phyloP scores from a whole-genome alignment of 2,113 vertebrate genomes.

The Eurypyga helias region DNA sequence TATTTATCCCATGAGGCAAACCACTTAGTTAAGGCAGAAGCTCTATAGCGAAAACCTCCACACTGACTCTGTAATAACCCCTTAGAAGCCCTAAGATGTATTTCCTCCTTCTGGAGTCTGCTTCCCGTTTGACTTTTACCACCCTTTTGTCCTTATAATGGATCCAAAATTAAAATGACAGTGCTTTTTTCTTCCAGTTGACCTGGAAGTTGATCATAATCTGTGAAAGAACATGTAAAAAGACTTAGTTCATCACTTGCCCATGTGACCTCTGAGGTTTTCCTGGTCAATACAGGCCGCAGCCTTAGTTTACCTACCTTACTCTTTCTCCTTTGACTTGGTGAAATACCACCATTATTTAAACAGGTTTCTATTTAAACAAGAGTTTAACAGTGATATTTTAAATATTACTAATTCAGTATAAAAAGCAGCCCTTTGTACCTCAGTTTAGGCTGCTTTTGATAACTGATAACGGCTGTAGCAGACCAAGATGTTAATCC shows the following conservation, averaged over 20 bases:
- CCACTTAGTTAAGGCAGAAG: not conserved
- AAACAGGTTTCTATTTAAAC: not conserved
- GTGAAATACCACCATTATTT: not conserved
- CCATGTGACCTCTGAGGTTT: rapidly evolving
- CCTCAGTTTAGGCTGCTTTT: not conserved
- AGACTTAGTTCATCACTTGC: not conserved
- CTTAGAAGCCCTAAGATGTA: not conserved
- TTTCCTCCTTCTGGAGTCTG: not conserved
- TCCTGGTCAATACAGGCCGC: not conserved
- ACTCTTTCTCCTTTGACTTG: not conserved
- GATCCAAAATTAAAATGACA: rapidly evolving
- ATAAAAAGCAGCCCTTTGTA: not conserved
- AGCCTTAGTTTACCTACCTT: not conserved
- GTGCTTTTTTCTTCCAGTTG: not conserved
- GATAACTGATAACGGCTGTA: not conserved
- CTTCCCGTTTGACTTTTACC: not conserved
- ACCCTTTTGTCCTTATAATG: not conserved
- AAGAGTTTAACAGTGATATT: not conserved
- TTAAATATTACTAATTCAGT: not conserved
- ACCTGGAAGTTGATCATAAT: not conserved
- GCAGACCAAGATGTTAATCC: not conserved
- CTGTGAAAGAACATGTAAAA: not conserved
- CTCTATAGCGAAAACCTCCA: not conserved
- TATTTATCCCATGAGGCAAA: not conserved
- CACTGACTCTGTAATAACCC: not conserved